Conservation (phyloP, 2,888 invertebrate species). For the Orthosia cruda region DNA sequence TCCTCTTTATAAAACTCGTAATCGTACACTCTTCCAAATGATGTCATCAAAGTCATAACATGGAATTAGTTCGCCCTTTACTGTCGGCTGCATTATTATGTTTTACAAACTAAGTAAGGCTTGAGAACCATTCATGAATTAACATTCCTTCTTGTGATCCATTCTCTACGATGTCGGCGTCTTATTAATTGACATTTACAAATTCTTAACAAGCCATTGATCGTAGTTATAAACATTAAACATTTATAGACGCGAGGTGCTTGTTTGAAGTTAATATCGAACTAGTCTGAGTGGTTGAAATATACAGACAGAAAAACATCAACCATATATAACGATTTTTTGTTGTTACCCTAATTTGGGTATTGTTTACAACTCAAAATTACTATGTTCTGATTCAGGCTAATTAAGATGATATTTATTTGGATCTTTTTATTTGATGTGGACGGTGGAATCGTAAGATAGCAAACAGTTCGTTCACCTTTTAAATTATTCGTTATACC, state of each 20-base stretch:
- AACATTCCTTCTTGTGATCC: conserved; percentile 53
- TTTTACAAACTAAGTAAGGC: conserved; percentile 45
- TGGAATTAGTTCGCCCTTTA: conserved; percentile 55
- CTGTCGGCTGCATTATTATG: conserved; percentile 34
- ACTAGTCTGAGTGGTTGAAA: conserved; percentile 1
- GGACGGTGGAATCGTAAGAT: conserved; percentile 59
- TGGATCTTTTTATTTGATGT: conserved; percentile 38
- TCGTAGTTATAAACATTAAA: conserved; percentile 33
- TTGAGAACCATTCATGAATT: conserved; percentile 50
- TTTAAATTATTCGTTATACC: conserved; percentile 66
- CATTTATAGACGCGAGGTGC: conserved; percentile 32
- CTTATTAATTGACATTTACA: conserved; percentile 45
- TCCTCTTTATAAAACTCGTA: conserved; percentile 61
- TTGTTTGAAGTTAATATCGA: conserved; percentile 14
- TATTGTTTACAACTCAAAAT: conserved; percentile 66
- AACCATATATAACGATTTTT: conserved; percentile 39
- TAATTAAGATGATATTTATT: conserved; percentile 55
- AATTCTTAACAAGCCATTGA: conserved; percentile 45
- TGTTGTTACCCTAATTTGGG: conserved; percentile 27
- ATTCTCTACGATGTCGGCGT: conserved; percentile 39
- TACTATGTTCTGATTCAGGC: conserved; percentile 53
- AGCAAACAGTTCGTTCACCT: conserved; percentile 66
- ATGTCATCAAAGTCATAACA: conserved; percentile 59
- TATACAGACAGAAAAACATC: conserved; percentile 2
- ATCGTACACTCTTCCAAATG: conserved; percentile 59